Evolutionary conservation across 2,797 vertebrate genomes (phyloP).

Genomic region (Dicrostonyx torquatus): DNA sequence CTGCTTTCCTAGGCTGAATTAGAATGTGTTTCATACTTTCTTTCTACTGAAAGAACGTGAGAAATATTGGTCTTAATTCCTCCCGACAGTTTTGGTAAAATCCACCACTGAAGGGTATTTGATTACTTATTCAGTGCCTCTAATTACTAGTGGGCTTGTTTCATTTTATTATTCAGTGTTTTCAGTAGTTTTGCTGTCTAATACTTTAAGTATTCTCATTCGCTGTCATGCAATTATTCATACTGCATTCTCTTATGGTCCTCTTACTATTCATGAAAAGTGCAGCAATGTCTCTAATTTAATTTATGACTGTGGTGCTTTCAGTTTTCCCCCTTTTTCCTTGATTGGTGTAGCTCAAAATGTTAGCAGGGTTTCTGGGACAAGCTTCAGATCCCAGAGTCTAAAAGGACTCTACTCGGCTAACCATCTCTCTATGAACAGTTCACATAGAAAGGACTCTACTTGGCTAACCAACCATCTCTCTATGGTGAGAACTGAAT

Average conservation of each 20-base stretch:
- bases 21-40: not conserved
- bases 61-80: not conserved
- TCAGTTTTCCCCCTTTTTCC: not conserved
- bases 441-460: not conserved
- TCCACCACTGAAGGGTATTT: not conserved
- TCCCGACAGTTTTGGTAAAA: not conserved
- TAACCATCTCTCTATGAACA: not conserved
- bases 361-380: not conserved
- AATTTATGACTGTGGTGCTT: not conserved
- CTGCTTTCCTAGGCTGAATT: not conserved
- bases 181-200: not conserved
- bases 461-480: not conserved
- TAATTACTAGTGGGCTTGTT: not conserved
- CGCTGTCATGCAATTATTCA: not conserved
- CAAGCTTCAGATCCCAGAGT: not conserved
- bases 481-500: not conserved
- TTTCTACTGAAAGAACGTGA: not conserved
- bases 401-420: not conserved
- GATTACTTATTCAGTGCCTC: not conserved
- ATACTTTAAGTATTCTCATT: not conserved
- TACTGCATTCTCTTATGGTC: not conserved
- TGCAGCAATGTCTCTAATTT: not conserved
- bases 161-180: not conserved
- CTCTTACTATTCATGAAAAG: not conserved
- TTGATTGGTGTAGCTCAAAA: not conserved